A percentile compares a stretch with the other conserved stretches of the same genome.
Evolutionary conservation across 2,113 vertebrate species (phyloP).

Genomic region (Seriola dumerili): DNA sequence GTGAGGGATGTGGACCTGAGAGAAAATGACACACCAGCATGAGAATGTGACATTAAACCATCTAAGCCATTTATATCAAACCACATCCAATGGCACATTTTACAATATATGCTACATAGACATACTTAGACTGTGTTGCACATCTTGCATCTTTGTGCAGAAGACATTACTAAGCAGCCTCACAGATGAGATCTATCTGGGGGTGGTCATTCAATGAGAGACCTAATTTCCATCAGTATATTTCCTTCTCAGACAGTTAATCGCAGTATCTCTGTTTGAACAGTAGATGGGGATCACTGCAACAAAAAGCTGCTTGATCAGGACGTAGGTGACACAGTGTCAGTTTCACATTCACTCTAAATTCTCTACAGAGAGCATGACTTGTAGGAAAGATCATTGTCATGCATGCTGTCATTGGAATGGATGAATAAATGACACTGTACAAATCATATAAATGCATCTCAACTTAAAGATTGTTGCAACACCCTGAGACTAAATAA

Average conservation of each 20-base stretch:
- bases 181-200: neutral
- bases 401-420: constrained; percentile 30
- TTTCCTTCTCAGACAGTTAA: constrained; percentile 44
- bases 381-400: constrained; percentile 47
- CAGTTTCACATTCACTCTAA: constrained; percentile 64
- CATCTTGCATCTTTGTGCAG: constrained; percentile 4
- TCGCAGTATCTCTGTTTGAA: constrained; percentile 77
- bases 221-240: constrained; percentile 56
- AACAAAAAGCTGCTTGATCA: constrained; percentile 69
- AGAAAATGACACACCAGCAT: constrained; percentile 63
- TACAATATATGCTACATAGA: neutral
- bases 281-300: constrained; percentile 85
- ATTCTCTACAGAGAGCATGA: constrained; percentile 53
- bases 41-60: constrained; percentile 47
- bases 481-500: neutral
- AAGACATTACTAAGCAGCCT: neutral
- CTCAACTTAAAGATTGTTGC: constrained; percentile 7
- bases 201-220: constrained; percentile 30
- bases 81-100: constrained; percentile 18
- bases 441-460: constrained; percentile 3
- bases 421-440: neutral
- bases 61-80: constrained; percentile 33
- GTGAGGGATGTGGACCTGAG: constrained; percentile 83
- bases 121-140: neutral
- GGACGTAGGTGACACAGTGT: constrained; percentile 72